Percentiles rank a stretch among this genome's conserved stretches.
phyloP scores from a whole-genome alignment of 2,888 invertebrate genomes.

The Cryptocheilus praepositus region DNA sequence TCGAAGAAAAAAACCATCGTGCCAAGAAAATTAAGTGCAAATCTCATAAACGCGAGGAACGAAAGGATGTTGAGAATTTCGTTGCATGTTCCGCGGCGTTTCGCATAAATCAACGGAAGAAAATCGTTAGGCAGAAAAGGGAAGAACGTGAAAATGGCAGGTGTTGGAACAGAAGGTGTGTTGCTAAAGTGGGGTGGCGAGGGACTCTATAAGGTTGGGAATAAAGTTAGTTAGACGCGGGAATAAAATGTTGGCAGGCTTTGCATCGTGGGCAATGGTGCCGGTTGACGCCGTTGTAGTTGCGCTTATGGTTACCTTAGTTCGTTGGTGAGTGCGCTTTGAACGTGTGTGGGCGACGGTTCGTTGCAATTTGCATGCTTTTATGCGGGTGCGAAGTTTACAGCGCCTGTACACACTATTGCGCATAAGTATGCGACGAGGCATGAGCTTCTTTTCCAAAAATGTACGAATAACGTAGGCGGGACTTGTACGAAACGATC shows the following conservation, averaged over 20 bases:
- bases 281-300: slow-evolving; percentile 7
- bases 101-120: too few species aligned
- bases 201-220: slow-evolving; percentile 24
- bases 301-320: neutral
- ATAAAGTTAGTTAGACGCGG: slow-evolving; percentile 38
- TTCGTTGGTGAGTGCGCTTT: slow-evolving; percentile 1
- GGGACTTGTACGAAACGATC: too few species aligned
- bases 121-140: too few species aligned
- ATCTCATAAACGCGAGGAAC: too few species aligned
- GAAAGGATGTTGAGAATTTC: too few species aligned
- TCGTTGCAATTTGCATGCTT: slow-evolving; percentile 47
- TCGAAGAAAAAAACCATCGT: too few species aligned
- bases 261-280: slow-evolving; percentile 2
- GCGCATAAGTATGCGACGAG: slow-evolving; percentile 32
- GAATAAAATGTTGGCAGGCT: slow-evolving; percentile 34
- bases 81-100: too few species aligned
- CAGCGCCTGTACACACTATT: slow-evolving; percentile 29
- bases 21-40: too few species aligned
- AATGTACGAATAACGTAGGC: too few species aligned
- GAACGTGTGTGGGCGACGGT: slow-evolving; percentile 34
- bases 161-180: too few species aligned
- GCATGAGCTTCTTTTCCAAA: slow-evolving; percentile 25
- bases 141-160: too few species aligned
- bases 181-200: neutral
- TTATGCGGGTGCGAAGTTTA: slow-evolving; percentile 43